Percentiles rank a stretch among this genome's conserved stretches.
Evolutionary conservation across 1,140 invertebrate genomes (phyloP).

Genomic region (Battus philenor): DNA sequence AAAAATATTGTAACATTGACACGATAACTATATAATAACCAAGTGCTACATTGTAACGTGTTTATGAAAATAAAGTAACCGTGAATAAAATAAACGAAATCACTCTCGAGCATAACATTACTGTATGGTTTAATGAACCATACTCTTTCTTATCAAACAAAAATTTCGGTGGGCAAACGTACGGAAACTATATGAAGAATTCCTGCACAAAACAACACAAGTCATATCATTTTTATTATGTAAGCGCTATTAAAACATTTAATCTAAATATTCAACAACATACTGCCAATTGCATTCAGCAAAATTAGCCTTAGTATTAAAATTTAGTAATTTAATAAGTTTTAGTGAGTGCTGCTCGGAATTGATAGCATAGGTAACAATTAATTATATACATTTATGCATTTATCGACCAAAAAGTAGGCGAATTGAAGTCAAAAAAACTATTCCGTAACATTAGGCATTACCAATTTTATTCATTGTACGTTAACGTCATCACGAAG

Average conservation of each 20-base stretch:
- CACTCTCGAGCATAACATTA: too few species aligned
- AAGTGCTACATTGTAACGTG: too few species aligned
- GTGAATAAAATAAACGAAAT: too few species aligned
- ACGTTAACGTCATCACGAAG: not conserved
- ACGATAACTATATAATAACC: too few species aligned
- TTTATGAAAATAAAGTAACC: too few species aligned
- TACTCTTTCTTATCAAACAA: too few species aligned
- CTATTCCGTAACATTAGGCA: not conserved
- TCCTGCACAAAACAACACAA: too few species aligned
- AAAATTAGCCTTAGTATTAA: constrained; percentile 11
- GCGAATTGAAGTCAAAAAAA: not conserved
- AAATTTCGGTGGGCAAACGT: too few species aligned
- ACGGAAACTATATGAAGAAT: too few species aligned
- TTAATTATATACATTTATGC: not conserved
- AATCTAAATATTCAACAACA: constrained; percentile 2
- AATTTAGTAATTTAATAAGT: constrained; percentile 8
- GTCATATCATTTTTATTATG: not conserved
- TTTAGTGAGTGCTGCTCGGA: constrained; percentile 15
- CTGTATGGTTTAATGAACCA: too few species aligned
- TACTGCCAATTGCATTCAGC: constrained; percentile 13
- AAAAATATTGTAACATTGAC: too few species aligned
- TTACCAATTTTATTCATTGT: not conserved
- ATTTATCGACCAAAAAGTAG: not conserved
- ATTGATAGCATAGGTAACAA: constrained; percentile 12
- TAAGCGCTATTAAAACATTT: constrained; percentile 1